Evolutionary conservation across 2,797 vertebrate species (phyloP), one percentile per base, ranked within the genome.

Genomic region (Sardinella longiceps): DNA sequence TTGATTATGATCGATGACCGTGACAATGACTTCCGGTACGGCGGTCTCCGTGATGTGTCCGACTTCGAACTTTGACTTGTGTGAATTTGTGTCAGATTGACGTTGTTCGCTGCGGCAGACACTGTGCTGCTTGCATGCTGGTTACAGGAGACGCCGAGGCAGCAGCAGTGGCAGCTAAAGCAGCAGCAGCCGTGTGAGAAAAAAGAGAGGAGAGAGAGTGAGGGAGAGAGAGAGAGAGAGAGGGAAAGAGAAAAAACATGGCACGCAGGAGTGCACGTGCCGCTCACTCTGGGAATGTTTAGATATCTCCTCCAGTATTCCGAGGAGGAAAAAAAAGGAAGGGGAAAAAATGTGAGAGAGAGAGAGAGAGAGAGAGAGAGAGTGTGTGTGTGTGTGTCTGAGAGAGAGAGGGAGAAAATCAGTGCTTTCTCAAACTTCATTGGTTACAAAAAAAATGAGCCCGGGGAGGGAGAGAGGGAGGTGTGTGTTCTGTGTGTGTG

Each of bases 251-350:
- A 93, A 92, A 91, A 94, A 93, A 92, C 88, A 85, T 90, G 90
- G 92, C 93, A 94, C 95, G 95, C 95, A 94, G 93, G 92, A 94
- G 95, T 97, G 96, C 97, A 97, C 96, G 96, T 95, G 94, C 96
- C 95, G 95, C 93, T 93, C 95, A 93, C 95, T 95, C 95, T 95
- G 94, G 95, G 95, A 96, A 97, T 97, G 96, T 96, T 96, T 96
- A 96, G 94, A 94, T 96, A 93, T 96, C 91, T 92, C 95, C 93
- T 95, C 94, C 95, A 93, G 95, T 93, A 94, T 93, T 95, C 94
- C 90, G 92, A 95, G 93, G 92, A 95, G 95, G 94, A 94, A 94
- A 96, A 94, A 94, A 94, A 95, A 94, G 93, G 93, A 94, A 91
- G 87, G 93, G 90, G 93, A 94, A 94, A 94, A 94, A 90, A 93